Percentiles rank a stretch among this genome's conserved stretches.
phyloP scores from a whole-genome alignment of 2,797 vertebrate genomes.

The Poeciliopsis gracilis region DNA sequence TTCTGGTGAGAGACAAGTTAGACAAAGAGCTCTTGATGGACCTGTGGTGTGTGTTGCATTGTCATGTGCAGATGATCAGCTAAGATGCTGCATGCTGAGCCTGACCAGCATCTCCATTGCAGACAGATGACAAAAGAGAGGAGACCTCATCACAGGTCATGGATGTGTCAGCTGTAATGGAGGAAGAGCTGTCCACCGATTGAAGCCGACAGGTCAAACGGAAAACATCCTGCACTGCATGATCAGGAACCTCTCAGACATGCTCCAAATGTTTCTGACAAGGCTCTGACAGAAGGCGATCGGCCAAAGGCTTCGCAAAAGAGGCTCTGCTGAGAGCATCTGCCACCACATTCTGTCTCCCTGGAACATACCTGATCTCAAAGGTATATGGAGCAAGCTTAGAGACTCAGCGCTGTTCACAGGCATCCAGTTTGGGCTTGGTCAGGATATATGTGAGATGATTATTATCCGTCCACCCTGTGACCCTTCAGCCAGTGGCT shows the following conservation, averaged over 20 bases:
- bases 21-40: background rate
- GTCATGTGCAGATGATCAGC: background rate
- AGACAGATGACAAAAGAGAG: background rate
- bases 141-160: background rate
- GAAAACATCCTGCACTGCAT: too few species aligned
- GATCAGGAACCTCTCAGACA: background rate
- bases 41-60: background rate
- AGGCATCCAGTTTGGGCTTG: constrained; percentile 24
- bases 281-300: constrained; percentile 16
- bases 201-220: background rate
- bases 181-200: background rate
- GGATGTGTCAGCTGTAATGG: background rate
- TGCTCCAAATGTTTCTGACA: constrained; percentile 13
- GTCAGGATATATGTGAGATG: constrained; percentile 3
- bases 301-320: constrained; percentile 9
- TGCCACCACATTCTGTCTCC: constrained; percentile 2
- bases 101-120: background rate
- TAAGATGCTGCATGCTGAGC: background rate
- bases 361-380: too few species aligned
- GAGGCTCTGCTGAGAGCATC: constrained; percentile 23
- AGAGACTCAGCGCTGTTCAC: too few species aligned
- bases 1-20: background rate
- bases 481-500: constrained; percentile 20
- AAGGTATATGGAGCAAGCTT: too few species aligned
- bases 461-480: too few species aligned